Base-by-base conservation (phyloP, 92 coral and sea anemone species). In the Diadumene lineata region DNA sequence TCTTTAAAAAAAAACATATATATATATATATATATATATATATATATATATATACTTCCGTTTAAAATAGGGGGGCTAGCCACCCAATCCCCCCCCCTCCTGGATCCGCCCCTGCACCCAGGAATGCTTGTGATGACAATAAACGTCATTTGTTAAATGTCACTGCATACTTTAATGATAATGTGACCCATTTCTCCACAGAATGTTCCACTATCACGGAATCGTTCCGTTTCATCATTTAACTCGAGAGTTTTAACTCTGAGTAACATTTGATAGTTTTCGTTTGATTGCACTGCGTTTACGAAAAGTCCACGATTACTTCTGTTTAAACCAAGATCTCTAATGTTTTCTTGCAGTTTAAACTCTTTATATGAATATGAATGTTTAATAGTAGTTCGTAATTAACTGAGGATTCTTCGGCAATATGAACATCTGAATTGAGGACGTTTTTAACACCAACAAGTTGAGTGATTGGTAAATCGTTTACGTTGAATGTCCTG, bases 201-300 rank as follows among this genome's bases (percentile, higher is more conserved):
- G 33, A 66, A 66, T 38, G 71, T 33, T 2, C 71, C 71, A 8
- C 15, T 28, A 28, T 66, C 71, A 31, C 66, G 31, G 3, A 72
- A 72, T 34, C 31, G 67, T 34, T 72, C 78, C 16, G 78, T 44
- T 56, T 72, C 78, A 32, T 27, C 64, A 18, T 50, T 15, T 21
- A 72, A 17, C 27, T 72, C 66, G 19, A 55, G 2, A 72, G 55
- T 38, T 15, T 15, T 46, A 8, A 34, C 50, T 53, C 21, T 6
- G 1, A 72, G 66, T 21, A 72, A 72, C 7, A 28, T 18, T 28
- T 72, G 77, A 72, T 72, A 72, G 51, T 30, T 50, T 25, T 72
- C 77, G 2, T 34, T 22, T 38, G 48, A 2, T 9, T 66, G 71
- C 29, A 66, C 6, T 32, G 31, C 71, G 28, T 66, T 29, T 38